Evolutionary conservation across 2,888 invertebrate species (phyloP), one percentile per base, ranked within the genome.

Genomic region (Sipunculus nudus): DNA sequence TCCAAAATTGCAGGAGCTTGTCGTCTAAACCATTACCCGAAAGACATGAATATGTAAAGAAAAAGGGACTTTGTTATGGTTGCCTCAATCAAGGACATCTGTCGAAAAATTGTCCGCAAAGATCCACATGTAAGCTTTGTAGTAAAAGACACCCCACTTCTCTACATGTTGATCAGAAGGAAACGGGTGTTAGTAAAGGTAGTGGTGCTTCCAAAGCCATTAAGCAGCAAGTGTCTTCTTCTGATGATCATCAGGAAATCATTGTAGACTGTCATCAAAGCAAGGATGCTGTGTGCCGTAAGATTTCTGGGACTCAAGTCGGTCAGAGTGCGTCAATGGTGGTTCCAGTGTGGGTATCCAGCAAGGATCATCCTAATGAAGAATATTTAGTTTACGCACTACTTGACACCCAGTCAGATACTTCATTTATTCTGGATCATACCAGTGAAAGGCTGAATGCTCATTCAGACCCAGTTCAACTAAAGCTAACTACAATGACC

Each of bases 371-470:
- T 16, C 69, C 66, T 25, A 35, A 58, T 3, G 31, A 35, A 23
- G 71, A 70, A 57, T 19, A n/a, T 10, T 35, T 71, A 3, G 61
- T 71, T 1, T 72, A 72, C 55, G 70, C 68, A 2, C 29, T 72
- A 16, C 38, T 72, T 2, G 72, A 72, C 52, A 59, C 68, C 16
- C 65, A 68, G 35, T 54, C 57, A n/a, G 68, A 72, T 47, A 65
- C 67, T 5, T 63, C 60, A 6, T 70, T 68, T 16, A 35, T 13
- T 35, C 10, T 35, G n/a, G 57, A 65, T 2, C 39, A 58, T 16
- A 65, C 64, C 6, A 25, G 40, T 35, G 32, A 53, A 23, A 32
- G 29, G 4, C 45, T 69, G 6, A 53, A 53, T 39, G 31, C 61
- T 10, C 28, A 49, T 16, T 56, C 61, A 19, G n/a, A 13, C 13